Evolutionary conservation across 2,888 invertebrate species (phyloP).

Genomic region (Mythimna vitellina): DNA sequence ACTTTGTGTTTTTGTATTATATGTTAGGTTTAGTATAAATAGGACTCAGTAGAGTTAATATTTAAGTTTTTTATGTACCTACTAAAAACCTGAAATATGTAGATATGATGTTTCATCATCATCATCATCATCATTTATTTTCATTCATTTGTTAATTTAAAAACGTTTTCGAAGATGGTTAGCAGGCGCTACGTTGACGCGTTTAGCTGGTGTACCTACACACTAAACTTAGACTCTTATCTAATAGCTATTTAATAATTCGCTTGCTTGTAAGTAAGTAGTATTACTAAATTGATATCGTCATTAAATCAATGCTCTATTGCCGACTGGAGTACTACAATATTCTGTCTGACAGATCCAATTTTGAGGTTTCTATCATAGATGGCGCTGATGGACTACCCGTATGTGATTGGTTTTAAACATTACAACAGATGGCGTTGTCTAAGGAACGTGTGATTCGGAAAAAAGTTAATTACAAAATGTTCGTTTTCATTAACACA

Average conservation of each 20-base stretch:
- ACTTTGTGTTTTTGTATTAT: too few relatives aligned
- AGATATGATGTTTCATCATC: too few relatives aligned
- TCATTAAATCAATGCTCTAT: neutral
- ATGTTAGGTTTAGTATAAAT: too few relatives aligned
- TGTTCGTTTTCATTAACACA: neutral
- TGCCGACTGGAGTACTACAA: neutral
- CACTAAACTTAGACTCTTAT: neutral
- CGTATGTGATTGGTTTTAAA: neutral
- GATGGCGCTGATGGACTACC: slow-evolving; percentile 1
- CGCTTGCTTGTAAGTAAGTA: too few relatives aligned
- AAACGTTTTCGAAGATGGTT: too few relatives aligned
- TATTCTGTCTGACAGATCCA: too few relatives aligned
- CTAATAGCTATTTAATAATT: too few relatives aligned
- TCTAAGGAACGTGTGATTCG: neutral
- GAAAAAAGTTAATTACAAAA: neutral
- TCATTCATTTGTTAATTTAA: too few relatives aligned
- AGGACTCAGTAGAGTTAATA: too few relatives aligned
- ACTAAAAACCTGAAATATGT: neutral
- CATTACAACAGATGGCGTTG: slow-evolving; percentile 2
- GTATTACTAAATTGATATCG: neutral
- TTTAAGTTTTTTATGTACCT: too few relatives aligned
- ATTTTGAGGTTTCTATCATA: neutral
- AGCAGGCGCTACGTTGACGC: neutral
- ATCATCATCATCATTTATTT: too few relatives aligned
- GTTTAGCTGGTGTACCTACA: neutral